Percentiles rank a stretch among this genome's conserved stretches.
Conservation (phyloP, 2,113 vertebrate species). For the Alligator mississippiensis region DNA sequence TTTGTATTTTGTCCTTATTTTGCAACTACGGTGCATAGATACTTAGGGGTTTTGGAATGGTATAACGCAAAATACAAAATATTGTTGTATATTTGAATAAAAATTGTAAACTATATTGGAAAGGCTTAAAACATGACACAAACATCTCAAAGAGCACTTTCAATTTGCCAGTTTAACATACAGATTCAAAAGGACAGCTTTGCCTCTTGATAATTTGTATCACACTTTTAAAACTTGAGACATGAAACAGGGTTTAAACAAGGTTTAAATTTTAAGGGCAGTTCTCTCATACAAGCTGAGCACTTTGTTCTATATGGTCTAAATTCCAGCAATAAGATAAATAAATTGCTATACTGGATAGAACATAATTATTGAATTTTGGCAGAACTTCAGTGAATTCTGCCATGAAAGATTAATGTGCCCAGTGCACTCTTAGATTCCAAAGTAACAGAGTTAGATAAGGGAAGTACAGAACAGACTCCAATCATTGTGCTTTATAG, state of each 20-base stretch:
- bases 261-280: conserved; percentile 2
- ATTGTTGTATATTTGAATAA: not conserved
- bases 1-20: not conserved
- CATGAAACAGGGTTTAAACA: not conserved
- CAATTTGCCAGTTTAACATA: not conserved
- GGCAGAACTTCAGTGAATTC: conserved; percentile 76
- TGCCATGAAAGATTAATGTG: conserved; percentile 73
- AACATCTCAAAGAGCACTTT: not conserved
- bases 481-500: conserved; percentile 49
- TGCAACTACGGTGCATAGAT: not conserved
- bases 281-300: conserved; percentile 66
- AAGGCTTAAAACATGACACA: not conserved
- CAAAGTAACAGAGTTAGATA: conserved; percentile 68
- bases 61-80: not conserved
- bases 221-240: conserved; percentile 21
- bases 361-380: conserved; percentile 74
- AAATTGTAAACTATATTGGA: not conserved
- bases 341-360: conserved; percentile 62
- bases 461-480: conserved; percentile 50
- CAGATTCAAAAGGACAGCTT: not conserved
- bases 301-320: conserved; percentile 63
- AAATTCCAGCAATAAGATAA: conserved; percentile 73
- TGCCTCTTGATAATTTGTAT: conserved; percentile 16
- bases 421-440: conserved; percentile 48
- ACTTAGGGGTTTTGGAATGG: not conserved